phyloP scores from a whole-genome alignment of 2,113 vertebrate species.

The Cheilinus undulatus region DNA sequence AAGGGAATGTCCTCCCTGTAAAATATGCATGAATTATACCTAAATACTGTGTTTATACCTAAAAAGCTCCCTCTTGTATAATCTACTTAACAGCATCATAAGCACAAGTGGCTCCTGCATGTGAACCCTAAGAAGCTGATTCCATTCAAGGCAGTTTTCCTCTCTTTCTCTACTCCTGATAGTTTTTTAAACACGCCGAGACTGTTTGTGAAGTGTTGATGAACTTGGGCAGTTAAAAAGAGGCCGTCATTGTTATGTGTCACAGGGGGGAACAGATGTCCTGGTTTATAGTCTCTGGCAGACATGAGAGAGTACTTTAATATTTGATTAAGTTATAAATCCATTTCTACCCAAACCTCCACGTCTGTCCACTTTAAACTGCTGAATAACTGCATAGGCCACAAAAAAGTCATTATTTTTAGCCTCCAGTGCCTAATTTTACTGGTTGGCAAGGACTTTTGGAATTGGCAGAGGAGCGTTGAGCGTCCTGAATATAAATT shows the following conservation, averaged over 20 bases:
- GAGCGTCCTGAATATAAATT: neutral
- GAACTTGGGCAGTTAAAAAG: constrained; percentile 12
- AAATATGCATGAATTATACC: neutral
- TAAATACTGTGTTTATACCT: neutral
- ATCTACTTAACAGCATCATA: constrained; percentile 2
- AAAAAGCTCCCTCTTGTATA: neutral
- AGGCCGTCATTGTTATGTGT: constrained; percentile 17
- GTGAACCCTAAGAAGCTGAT: neutral
- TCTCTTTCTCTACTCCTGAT: no score
- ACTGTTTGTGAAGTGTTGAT: neutral
- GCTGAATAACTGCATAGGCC: neutral
- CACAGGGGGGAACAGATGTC: constrained; percentile 47
- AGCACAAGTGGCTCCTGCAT: neutral
- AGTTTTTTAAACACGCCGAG: no score
- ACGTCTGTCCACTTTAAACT: constrained; percentile 5
- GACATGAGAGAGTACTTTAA: constrained; percentile 22
- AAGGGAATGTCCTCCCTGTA: neutral
- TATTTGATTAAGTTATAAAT: constrained; percentile 21
- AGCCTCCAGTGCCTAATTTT: no score
- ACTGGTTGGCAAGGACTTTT: no score
- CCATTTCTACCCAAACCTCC: neutral
- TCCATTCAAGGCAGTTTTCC: neutral
- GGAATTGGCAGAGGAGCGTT: neutral
- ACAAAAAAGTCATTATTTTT: neutral
- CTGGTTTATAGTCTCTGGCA: constrained; percentile 21